Base-by-base conservation (phyloP, 2,113 vertebrate genomes). In the Microcebus tavaratra region DNA sequence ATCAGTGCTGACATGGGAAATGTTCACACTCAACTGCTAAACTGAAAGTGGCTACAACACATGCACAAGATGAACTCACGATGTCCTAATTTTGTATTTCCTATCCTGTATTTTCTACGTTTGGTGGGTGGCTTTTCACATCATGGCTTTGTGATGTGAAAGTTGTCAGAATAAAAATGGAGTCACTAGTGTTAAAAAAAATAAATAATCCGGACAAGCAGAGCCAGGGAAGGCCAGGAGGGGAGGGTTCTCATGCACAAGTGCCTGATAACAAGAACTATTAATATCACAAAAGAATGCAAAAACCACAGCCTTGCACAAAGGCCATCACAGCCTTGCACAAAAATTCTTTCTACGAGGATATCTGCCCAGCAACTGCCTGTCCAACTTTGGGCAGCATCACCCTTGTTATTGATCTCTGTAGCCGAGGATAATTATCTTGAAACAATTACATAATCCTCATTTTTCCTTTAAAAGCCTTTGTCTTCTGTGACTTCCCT, bases 1-100 rank as follows among this genome's bases (percentile, higher is more conserved):
- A 5, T 0, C 21, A 15, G 57, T 25, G 14, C 6, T 3, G 5
- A 11, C 20, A 0, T 10, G 1, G 78, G 13, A 18, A 78, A 27
- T 1, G 3, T 0, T 27, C 34, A 21, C 55, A 34, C 6, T 18
- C 25, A 0, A 2, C 14, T 12, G 31, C 45, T 18, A 10, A 59
- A 55, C n/a, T 39, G 9, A 17, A 57, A n/a, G 31, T 14, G 21
- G n/a, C 45, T 27, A 31, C 55, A 10, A 29, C 12, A n/a, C 5
- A 6, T 5, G 15, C 5, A 18, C 18, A 13, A 78, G 10, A 48
- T 12, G 63, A 61, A 1, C 17, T 20, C 29, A 6, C 18, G 34
- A 48, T 29, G 59, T 8, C 55, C n/a, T 67, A 17, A 39, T 29
- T 3, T 5, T 9, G 2, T 25, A 50, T 15, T 42, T n/a, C 59